Conservation (phyloP, 2,113 vertebrate genomes). For the Chinchilla lanigera region DNA sequence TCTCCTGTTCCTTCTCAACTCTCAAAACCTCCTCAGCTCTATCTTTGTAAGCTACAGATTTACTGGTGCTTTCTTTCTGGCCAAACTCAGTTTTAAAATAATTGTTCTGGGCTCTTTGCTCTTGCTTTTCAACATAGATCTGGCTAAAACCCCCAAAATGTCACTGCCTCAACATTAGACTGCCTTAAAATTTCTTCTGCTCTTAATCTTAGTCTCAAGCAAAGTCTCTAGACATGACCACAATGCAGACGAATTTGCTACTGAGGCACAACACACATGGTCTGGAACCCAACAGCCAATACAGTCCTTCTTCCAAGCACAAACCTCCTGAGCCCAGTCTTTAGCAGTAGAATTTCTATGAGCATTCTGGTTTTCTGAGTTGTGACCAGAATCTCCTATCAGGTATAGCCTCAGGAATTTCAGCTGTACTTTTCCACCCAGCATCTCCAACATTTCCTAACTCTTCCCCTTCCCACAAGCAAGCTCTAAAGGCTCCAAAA, state of each 20-base stretch:
- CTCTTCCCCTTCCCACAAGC: background rate
- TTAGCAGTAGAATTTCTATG: background rate
- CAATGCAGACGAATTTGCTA: background rate
- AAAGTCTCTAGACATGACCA: background rate
- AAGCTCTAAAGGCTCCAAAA: background rate
- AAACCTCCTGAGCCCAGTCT: background rate
- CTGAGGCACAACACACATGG: background rate
- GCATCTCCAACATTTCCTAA: background rate
- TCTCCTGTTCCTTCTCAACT: background rate
- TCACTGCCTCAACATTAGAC: background rate
- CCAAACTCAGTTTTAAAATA: background rate
- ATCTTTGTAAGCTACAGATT: background rate
- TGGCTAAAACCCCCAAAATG: background rate
- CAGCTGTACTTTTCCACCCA: background rate
- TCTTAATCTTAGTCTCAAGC: background rate
- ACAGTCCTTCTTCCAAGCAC: background rate
- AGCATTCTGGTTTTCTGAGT: background rate
- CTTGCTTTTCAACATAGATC: background rate
- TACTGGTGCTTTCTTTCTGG: background rate
- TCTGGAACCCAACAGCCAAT: background rate
- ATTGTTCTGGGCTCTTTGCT: background rate
- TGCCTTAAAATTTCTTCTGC: background rate
- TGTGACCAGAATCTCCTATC: background rate
- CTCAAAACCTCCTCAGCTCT: background rate
- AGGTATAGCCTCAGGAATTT: background rate